Evolutionary conservation across 2,888 invertebrate genomes (phyloP), one percentile per base, ranked within the genome.

Genomic region (Trichopria drosophilae): DNA sequence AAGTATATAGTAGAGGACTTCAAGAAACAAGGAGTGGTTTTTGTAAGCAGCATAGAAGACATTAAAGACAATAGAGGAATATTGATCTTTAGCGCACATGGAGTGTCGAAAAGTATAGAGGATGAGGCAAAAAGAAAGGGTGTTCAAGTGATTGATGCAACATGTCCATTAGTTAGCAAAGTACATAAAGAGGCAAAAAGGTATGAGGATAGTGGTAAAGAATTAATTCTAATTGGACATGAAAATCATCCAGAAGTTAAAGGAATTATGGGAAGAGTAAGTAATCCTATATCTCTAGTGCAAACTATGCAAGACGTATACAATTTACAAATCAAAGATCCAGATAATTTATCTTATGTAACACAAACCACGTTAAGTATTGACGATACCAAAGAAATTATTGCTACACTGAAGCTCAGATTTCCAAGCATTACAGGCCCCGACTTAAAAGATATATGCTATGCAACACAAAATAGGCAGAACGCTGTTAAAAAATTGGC

Each of bases 311-410:
- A 42, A 34, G 42, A 42, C 32, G 23, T 31, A 31, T 31, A 31
- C 41, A 41, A 41, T 41, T 41, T 41, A 29, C 28, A 41, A 41
- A 31, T 41, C 31, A 41, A 41, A 41, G 41, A 41, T 41, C 41
- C 41, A 41, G 29, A 41, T 41, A 31, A 31, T 31, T 31, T 42
- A 31, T 31, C 42, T 31, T 42, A 42, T 31, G 42, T 31, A 23
- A 42, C 42, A 42, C 42, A 42, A 42, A 42, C 42, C 31, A 42
- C 42, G 32, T 42, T 42, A 31, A 42, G 42, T 24, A 31, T 42
- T 29, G 32, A 42, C 32, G 42, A 42, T 31, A 42, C 42, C 31
- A 20, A 24, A 22, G 31, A 31, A 31, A 42, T 42, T 31, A 42
- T 42, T 42, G 31, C 6, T 31, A 34, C 42, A 20, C 13, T 42